Conservation (phyloP, 2,797 vertebrate species). For the Phalanger gymnotis region DNA sequence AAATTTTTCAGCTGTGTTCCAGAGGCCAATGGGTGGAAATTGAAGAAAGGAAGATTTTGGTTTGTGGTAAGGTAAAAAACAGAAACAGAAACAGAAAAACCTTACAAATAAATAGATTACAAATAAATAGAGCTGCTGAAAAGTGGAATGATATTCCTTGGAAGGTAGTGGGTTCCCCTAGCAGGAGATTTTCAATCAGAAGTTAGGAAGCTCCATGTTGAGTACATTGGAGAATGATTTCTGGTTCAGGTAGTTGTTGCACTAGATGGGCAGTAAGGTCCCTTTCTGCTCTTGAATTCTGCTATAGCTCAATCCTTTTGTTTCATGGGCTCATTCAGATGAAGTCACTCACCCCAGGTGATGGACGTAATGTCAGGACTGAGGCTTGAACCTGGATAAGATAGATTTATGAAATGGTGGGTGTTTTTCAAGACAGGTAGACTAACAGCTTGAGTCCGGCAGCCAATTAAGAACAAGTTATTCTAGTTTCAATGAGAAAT, state of each 20-base stretch:
- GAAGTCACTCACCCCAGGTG: background rate
- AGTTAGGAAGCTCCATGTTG: background rate
- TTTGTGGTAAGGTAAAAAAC: background rate
- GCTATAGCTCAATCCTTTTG: background rate
- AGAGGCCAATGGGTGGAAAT: background rate
- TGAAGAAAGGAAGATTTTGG: background rate
- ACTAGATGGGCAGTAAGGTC: background rate
- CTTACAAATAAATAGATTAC: background rate
- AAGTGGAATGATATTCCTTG: background rate
- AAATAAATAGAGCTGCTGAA: background rate
- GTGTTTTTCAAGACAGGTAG: background rate
- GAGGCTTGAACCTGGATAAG: background rate
- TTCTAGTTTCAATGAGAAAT: background rate
- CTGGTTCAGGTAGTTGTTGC: background rate
- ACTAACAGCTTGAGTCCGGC: background rate
- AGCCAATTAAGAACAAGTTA: conserved; percentile 23
- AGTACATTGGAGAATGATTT: background rate
- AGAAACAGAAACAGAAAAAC: background rate
- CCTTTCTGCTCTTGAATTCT: background rate
- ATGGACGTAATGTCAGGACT: background rate
- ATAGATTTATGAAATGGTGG: conserved; percentile 7
- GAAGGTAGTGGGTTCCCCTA: background rate
- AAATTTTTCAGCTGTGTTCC: background rate
- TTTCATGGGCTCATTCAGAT: background rate
- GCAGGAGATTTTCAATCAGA: background rate